Conservation (phyloP, 1,140 invertebrate genomes). For the Ips typographus region DNA sequence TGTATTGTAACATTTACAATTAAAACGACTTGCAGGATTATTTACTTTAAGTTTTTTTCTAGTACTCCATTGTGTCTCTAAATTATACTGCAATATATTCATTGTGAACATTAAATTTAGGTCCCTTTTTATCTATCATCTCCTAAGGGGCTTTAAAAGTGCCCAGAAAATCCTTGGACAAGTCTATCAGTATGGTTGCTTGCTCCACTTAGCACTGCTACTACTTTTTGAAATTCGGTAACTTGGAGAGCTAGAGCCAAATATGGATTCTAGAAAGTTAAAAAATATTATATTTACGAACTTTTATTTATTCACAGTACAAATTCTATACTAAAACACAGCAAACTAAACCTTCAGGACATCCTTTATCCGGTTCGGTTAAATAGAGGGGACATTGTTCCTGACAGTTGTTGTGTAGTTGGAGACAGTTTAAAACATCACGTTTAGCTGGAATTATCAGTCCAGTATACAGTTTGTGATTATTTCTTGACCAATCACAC, state of each 20-base stretch:
- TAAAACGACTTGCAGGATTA: too few relatives aligned
- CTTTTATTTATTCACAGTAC: not conserved
- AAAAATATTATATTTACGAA: conserved; percentile 3
- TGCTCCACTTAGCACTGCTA: too few relatives aligned
- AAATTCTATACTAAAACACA: conserved; percentile 31
- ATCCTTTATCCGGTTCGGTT: conserved; percentile 28
- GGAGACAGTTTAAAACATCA: conserved; percentile 23
- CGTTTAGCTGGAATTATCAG: not conserved
- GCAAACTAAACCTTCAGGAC: conserved; percentile 21
- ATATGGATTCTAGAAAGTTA: conserved; percentile 75
- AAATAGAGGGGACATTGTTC: conserved; percentile 20
- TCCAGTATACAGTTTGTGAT: not conserved
- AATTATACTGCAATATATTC: too few relatives aligned
- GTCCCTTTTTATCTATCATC: too few relatives aligned
- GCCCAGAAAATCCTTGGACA: too few relatives aligned
- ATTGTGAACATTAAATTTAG: too few relatives aligned
- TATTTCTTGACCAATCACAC: not conserved
- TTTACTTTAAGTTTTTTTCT: too few relatives aligned
- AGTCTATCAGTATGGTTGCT: too few relatives aligned
- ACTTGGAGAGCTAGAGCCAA: conserved; percentile 63
- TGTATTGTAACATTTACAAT: too few relatives aligned
- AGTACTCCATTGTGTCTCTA: too few relatives aligned
- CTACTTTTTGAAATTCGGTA: too few relatives aligned
- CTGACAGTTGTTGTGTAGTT: conserved; percentile 25
- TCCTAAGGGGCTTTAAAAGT: too few relatives aligned